A percentile compares a stretch with the other conserved stretches of the same genome.
phyloP scores from a whole-genome alignment of 1,140 invertebrate genomes.

The Trachymyrmex cornetzi region DNA sequence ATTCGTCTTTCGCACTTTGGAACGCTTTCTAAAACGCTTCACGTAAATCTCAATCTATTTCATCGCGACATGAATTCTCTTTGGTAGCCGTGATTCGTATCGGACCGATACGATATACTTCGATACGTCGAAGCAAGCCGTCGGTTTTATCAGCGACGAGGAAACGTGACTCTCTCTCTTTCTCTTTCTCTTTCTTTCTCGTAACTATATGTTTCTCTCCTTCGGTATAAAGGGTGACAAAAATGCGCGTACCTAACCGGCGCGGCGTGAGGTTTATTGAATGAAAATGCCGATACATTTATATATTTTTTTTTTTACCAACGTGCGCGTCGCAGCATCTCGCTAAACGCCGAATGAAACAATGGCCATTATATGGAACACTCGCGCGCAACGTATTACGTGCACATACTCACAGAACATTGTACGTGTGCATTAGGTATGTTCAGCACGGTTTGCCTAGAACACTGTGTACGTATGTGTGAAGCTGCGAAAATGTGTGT shows the following conservation, averaged over 20 bases:
- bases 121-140: constrained; percentile 29
- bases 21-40: background rate
- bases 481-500: background rate
- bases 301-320: constrained; percentile 58
- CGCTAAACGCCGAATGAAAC: constrained; percentile 73
- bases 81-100: constrained; percentile 20
- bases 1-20: background rate
- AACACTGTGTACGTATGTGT: background rate
- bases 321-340: constrained; percentile 67
- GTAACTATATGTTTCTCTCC: background rate
- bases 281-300: constrained; percentile 78
- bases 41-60: background rate
- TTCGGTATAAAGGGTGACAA: constrained; percentile 28
- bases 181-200: background rate
- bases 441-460: constrained; percentile 44
- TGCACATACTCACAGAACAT: constrained; percentile 50
- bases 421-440: constrained; percentile 53
- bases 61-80: background rate
- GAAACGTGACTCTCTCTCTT: background rate
- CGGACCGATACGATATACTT: constrained; percentile 26
- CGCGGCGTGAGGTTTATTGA: constrained; percentile 69
- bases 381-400: constrained; percentile 32
- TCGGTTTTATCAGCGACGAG: constrained; percentile 35
- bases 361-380: constrained; percentile 80
- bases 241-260: constrained; percentile 40